These are phyloP conservation scores for Koerneria pararmatus DNA, from an alignment of 2,888 invertebrate species.

Conservation along the genomic window DNA sequence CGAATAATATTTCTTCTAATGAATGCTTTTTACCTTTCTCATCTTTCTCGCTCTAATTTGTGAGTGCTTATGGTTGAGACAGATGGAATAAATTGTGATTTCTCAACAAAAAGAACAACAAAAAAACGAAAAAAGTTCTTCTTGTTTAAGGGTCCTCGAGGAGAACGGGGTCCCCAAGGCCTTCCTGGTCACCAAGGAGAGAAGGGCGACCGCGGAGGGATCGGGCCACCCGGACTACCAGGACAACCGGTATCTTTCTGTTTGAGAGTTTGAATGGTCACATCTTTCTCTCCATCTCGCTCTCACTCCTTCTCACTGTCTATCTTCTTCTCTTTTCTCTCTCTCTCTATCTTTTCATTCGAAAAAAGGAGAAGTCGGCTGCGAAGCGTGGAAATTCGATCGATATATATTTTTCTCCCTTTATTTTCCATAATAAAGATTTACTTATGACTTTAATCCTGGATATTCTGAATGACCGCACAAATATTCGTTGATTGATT, in stretches of 20 bases:
- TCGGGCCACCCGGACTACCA: slow-evolving; percentile 53
- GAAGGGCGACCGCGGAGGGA: slow-evolving; percentile 54
- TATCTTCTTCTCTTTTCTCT: not conserved
- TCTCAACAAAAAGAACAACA: too few relatives aligned
- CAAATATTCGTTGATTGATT: too few relatives aligned
- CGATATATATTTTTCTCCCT: too few relatives aligned
- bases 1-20: not conserved
- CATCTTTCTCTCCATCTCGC: not conserved
- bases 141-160: too few relatives aligned
- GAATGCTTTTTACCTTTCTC: not conserved
- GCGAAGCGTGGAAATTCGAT: too few relatives aligned
- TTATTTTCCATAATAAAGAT: too few relatives aligned
- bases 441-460: too few relatives aligned
- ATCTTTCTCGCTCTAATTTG: not conserved
- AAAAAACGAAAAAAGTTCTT: too few relatives aligned
- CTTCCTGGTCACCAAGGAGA: slow-evolving; percentile 53
- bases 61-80: not conserved
- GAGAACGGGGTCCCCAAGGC: slow-evolving; percentile 48
- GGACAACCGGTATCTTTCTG: slow-evolving; percentile 39
- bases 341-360: not conserved
- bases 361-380: too few relatives aligned
- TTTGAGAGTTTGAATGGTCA: slow-evolving; percentile 11
- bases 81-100: too few relatives aligned
- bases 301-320: not conserved
- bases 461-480: too few relatives aligned